Conservation (phyloP, 23 tunicate genomes). For the Trididemnum clinides region DNA sequence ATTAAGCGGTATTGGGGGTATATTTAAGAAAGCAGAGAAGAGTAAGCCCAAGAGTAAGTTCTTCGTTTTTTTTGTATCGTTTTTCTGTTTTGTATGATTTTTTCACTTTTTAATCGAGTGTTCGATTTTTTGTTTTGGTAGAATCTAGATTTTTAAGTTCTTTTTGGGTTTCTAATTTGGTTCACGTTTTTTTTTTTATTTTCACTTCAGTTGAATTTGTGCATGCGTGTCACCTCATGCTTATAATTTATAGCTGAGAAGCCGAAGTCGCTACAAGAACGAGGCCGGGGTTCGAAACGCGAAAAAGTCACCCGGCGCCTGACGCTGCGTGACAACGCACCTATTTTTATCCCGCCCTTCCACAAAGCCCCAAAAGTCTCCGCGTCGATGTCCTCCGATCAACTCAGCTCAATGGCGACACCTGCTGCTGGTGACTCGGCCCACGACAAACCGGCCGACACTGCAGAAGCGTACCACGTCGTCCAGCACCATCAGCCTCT, state of each 20-base stretch:
- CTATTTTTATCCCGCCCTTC: neutral
- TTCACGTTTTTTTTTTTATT: neutral
- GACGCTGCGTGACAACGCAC: constrained; percentile 22
- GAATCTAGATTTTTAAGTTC: neutral
- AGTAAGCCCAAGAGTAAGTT: neutral
- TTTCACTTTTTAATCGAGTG: no score
- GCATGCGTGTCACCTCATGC: neutral
- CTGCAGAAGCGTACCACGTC: no score
- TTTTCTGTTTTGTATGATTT: neutral
- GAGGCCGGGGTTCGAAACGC: neutral
- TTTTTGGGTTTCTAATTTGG: neutral
- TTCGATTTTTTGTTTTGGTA: neutral
- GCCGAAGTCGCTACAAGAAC: constrained; percentile 20
- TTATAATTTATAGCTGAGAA: constrained; percentile 4
- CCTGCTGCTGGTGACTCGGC: neutral
- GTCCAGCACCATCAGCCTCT: no score
- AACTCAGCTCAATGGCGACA: constrained; percentile 5
- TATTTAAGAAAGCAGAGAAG: constrained; percentile 13
- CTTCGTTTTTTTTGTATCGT: neutral
- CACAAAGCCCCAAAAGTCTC: constrained; percentile 6
- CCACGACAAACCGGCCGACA: neutral
- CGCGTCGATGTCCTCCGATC: constrained; percentile 29
- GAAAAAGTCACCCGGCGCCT: neutral
- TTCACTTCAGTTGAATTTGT: neutral
- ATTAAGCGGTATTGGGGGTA: constrained; percentile 23